Base-by-base conservation (phyloP, 2,888 invertebrate genomes). In the Rapana venosa region DNA sequence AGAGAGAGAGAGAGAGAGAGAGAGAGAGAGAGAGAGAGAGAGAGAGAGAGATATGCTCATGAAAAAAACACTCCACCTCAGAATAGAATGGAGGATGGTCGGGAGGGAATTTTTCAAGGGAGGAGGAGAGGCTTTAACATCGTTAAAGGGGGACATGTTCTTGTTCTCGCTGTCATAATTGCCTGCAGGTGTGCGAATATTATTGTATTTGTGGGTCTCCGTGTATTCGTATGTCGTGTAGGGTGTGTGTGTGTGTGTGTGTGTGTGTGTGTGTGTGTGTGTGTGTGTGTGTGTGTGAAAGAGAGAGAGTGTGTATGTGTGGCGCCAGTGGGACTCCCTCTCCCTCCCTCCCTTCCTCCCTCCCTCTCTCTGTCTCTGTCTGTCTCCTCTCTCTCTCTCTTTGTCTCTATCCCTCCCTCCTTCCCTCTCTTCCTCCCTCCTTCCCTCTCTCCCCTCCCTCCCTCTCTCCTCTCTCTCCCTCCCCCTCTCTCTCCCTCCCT, bases 361-460 rank as follows among this genome's bases (percentile, higher is more conserved):
- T 61, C 86, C 61, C 86, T 61, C 86, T 86, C 86, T 86, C 61
- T 86, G 61, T 86, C 86, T 47, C 83, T 83, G n/a, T 74, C n/a
- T 70, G 17, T 70, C 70, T 77, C 77, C 84, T 84, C 84, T 84
- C 26, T 56, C 84, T 84, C 2, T 84, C 56, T 84, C 84, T 56
- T 2, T 84, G 56, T 84, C n/a, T 56, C 58, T 84, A 26, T 58
- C 56, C n/a, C 56, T 58, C 84, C 26, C 5, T 56, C 56, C 56
- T 15, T 56, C 56, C 15, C 35, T 35, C 81, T 36, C 81, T 81
- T 22, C 26, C 70, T 70, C 70, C 22, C 70, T 22, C 70, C 8
- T 6, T 74, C 74, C 30, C 30, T 30, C 30, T 30, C 30, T 74
- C 74, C 6, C 74, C 32, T 30, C 4, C 11, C 32, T 20, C 83